phyloP scores from a whole-genome alignment of 1,140 invertebrate genomes.

The Trichomalopsis sarcophagae region DNA sequence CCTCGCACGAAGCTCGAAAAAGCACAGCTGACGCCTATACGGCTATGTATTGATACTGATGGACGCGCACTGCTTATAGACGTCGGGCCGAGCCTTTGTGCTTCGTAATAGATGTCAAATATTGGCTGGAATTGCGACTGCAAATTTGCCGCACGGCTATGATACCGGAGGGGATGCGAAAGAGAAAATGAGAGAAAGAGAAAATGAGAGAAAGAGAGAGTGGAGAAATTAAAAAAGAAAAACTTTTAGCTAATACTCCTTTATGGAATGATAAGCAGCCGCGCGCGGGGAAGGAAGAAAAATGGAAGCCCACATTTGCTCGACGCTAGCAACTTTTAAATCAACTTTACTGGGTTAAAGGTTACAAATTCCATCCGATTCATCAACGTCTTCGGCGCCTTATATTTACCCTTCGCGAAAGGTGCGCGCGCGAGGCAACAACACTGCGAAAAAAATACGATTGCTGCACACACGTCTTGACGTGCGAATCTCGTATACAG shows the following conservation, averaged over 20 bases:
- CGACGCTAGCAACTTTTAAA: neutral
- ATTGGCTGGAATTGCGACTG: neutral
- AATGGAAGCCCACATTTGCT: neutral
- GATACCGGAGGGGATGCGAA: neutral
- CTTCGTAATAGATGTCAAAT: slow-evolving; percentile 14
- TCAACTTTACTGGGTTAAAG: slow-evolving; percentile 17
- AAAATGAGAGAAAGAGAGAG: neutral
- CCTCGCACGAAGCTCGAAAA: no score
- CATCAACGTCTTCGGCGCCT: neutral
- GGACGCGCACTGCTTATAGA: neutral
- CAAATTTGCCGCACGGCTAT: neutral
- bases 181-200: neutral
- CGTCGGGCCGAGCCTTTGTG: neutral
- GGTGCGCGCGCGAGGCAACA: no score
- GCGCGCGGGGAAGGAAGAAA: neutral
- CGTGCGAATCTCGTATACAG: no score
- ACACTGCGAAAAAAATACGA: no score
- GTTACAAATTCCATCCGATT: neutral
- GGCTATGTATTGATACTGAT: neutral
- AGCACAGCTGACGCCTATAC: no score
- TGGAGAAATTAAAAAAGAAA: neutral
- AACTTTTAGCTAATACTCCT: neutral
- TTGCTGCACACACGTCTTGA: no score
- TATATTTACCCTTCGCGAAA: neutral
- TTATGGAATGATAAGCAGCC: neutral